Base-by-base conservation (phyloP, 2,888 invertebrate species). In the Himalopsyche japonica region DNA sequence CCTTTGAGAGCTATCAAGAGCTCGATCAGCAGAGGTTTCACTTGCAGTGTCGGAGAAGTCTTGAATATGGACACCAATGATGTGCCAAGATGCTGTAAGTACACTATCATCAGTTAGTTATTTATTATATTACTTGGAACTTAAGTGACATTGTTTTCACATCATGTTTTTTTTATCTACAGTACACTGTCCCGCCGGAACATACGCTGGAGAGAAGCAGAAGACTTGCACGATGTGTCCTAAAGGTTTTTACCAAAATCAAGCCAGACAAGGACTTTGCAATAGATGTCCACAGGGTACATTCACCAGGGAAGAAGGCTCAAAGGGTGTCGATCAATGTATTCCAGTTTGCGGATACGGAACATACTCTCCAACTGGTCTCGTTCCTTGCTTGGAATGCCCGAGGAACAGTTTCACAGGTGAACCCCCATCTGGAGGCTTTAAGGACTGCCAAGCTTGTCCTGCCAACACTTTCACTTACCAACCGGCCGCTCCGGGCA, bases 131-230 rank as follows among this genome's bases (percentile, higher is more conserved):
- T 79, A 4, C 70, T 80, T 18, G 3, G 3, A 12, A 7, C 15
- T 43, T 1, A 43, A 43, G 24, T 64, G 27, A 37, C 12, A 15
- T 12, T 64, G 24, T 32, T 57, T 30, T 6, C 3, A 48, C 18
- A 43, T n/a, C 15, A 48, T 79, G 34, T 49, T 24, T 43, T 47
- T 47, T 32, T 79, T 8, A 47, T 34, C 34, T 20, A 88, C 88
- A 97, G 97, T 98, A 86, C 97, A 99, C 89, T 99, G 99, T 89
- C 99, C 99, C 8, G 98, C 98, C 88, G 99, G 99, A 88, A 98
- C 98, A 0, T 98, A 95, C 89, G 97, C 98, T 70, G 96, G 95
- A 27, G 96, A 96, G 88, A 97, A 97, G 88, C 97, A 98, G 91
- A 96, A 97, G 89, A 94, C 95, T 84, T 99, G 99, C 90, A 96